phyloP scores from a whole-genome alignment of 2,888 invertebrate genomes.

The Piscicola geometra region DNA sequence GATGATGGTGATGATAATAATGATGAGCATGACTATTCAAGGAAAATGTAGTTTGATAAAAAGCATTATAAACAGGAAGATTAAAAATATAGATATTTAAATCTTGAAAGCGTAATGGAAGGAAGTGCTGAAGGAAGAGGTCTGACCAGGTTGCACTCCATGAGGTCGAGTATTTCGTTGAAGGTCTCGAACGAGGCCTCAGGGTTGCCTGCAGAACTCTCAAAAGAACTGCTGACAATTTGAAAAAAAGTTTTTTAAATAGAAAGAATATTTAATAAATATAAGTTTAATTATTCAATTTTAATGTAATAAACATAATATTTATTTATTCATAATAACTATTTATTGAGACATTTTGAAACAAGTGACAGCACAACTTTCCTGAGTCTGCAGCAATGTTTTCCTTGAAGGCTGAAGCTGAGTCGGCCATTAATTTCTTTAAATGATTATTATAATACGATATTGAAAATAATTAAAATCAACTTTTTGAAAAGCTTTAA shows the following conservation, averaged over 20 bases:
- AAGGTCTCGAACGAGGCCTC: not conserved
- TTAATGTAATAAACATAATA: not conserved
- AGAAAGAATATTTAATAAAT: too few species aligned
- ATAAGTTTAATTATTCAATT: not conserved
- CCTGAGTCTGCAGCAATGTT: not conserved
- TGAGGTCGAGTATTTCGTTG: constrained; percentile 1
- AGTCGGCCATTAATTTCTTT: not conserved
- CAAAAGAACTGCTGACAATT: not conserved
- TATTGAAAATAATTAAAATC: not conserved
- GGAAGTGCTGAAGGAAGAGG: too few species aligned
- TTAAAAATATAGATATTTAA: too few species aligned
- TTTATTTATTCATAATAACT: too few species aligned
- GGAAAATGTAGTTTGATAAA: too few species aligned
- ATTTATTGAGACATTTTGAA: not conserved
- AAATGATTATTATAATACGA: not conserved
- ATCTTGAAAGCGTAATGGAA: not conserved
- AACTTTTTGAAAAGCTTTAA: too few species aligned
- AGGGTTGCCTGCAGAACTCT: not conserved
- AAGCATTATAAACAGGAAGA: too few species aligned
- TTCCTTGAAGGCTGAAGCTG: constrained; percentile 4
- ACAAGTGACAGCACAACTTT: not conserved
- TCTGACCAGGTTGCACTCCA: not conserved
- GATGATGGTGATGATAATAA: too few species aligned
- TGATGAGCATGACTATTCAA: too few species aligned
- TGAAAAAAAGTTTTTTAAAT: too few species aligned